These are phyloP conservation scores for Sorex maritimensis DNA, from an alignment of 2,797 vertebrate genomes.

Conservation along the genomic window DNA sequence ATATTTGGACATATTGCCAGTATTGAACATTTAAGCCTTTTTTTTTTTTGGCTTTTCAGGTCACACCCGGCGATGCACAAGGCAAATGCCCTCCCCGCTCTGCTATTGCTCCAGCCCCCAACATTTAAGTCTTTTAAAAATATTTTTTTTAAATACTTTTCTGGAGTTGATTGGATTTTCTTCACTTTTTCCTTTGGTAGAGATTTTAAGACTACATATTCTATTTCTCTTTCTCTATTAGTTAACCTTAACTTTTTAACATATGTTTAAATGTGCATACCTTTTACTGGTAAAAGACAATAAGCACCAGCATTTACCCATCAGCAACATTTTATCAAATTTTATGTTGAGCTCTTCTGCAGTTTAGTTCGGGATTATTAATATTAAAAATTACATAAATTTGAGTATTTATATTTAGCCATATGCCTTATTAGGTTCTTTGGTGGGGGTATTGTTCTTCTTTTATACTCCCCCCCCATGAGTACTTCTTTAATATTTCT, in stretches of 20 bases:
- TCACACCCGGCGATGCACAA: too few relatives aligned
- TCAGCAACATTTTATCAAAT: neutral
- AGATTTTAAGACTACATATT: conserved; percentile 13
- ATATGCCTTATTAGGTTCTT: neutral
- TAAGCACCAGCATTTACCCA: neutral
- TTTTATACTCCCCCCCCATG: neutral
- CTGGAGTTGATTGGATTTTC: neutral
- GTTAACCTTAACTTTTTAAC: neutral
- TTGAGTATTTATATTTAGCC: neutral
- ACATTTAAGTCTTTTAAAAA: neutral
- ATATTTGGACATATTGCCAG: neutral
- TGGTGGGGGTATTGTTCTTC: neutral
- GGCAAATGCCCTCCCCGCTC: too few relatives aligned
- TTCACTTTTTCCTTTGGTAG: neutral
- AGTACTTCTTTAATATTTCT: neutral
- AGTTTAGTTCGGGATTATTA: conserved; percentile 14
- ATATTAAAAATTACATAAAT: conserved; percentile 35
- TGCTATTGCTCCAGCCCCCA: too few relatives aligned
- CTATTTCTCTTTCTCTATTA: conserved; percentile 1
- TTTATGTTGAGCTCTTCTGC: neutral
- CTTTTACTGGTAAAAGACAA: conserved; percentile 11
- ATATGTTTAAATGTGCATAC: conserved; percentile 15
- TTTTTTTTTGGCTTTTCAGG: neutral
- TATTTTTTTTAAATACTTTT: neutral
- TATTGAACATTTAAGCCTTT: conserved; percentile 19